These are phyloP conservation scores for Actinemys pallida DNA, from an alignment of 2,113 vertebrate species.

Conservation along the genomic window DNA sequence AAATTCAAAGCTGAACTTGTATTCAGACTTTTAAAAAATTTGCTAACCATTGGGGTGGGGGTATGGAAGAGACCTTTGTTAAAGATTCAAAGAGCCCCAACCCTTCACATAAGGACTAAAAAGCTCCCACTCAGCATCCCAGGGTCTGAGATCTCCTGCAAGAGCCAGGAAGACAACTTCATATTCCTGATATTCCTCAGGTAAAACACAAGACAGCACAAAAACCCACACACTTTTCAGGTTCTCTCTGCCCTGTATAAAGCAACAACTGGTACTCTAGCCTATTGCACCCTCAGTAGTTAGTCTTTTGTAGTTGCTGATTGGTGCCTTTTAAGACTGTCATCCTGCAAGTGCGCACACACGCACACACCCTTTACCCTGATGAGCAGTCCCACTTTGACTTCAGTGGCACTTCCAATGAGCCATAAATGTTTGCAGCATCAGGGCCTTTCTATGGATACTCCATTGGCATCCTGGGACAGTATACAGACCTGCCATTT, in stretches of 20 bases:
- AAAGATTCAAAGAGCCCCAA: not conserved
- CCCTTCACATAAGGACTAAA: not conserved
- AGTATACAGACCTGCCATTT: not conserved
- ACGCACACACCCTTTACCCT: too few species aligned
- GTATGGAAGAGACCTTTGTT: not conserved
- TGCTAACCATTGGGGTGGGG: accelerated
- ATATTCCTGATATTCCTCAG: not conserved
- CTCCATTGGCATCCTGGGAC: not conserved
- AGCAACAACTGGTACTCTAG: not conserved
- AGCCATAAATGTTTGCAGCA: not conserved
- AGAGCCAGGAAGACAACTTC: not conserved
- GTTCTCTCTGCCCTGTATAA: not conserved
- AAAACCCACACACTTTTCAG: not conserved
- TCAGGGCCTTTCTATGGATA: not conserved
- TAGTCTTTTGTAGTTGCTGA: not conserved
- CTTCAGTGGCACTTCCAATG: not conserved
- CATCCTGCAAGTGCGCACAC: too few species aligned
- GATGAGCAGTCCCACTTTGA: not conserved
- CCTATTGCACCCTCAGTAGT: not conserved
- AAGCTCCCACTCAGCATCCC: not conserved
- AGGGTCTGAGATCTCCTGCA: not conserved
- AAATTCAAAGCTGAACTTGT: not conserved
- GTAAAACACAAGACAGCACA: not conserved
- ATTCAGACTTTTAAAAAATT: not conserved
- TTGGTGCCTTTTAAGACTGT: not conserved